Conservation (phyloP, 2,797 vertebrate species). For the Galagoides demidoff region DNA sequence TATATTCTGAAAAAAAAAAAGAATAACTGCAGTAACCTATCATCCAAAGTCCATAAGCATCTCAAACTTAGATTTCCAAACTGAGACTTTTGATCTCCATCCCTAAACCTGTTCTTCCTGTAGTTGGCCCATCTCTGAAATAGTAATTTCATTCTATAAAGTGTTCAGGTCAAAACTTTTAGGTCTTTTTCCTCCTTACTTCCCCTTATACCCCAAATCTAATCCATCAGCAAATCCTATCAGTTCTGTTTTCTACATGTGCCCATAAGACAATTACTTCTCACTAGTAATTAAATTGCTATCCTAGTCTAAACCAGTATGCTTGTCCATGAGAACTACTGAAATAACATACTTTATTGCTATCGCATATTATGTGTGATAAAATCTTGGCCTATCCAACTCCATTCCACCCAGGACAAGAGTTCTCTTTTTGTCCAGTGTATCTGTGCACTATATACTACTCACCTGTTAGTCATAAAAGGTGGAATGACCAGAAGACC, state of each 20-base stretch:
- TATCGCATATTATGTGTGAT: not conserved
- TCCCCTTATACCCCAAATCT: not conserved
- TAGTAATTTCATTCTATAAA: not conserved
- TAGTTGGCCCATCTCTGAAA: not conserved
- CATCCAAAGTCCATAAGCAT: not conserved
- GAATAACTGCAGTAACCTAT: not conserved
- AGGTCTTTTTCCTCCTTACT: not conserved
- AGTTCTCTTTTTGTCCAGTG: not conserved
- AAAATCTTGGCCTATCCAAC: not conserved
- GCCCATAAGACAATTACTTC: not conserved
- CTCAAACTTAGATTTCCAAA: not conserved
- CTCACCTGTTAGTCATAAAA: not conserved
- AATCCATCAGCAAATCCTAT: not conserved
- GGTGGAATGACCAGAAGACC: too few species aligned
- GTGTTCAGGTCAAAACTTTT: not conserved
- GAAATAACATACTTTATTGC: not conserved
- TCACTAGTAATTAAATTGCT: not conserved
- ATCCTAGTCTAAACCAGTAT: not conserved
- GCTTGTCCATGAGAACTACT: not conserved
- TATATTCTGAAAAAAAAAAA: not conserved
- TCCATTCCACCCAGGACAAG: not conserved
- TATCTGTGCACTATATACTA: not conserved
- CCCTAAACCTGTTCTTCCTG: not conserved
- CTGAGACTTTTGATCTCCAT: not conserved
- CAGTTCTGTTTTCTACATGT: not conserved